Evolutionary conservation across 2,888 invertebrate genomes (phyloP).

Genomic region (Lithophane socia): DNA sequence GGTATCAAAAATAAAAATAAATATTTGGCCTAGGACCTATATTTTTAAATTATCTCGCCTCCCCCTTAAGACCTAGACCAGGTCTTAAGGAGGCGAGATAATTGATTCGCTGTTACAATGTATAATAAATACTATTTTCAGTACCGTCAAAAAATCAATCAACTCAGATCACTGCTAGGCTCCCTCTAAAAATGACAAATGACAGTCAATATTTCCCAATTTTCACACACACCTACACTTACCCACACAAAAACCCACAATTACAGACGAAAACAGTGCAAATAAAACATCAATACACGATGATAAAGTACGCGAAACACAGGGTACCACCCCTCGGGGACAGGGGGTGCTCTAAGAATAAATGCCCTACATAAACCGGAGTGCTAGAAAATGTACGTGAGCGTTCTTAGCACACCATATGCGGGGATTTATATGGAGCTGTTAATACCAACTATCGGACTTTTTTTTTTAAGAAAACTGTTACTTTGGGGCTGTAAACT

Average conservation of each 20-base stretch:
- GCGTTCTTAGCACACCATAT: conserved; percentile 87
- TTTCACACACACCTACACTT: background rate
- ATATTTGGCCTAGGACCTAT: too few species aligned
- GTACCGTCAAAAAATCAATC: background rate
- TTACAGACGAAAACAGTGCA: conserved; percentile 65
- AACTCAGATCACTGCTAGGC: too few species aligned
- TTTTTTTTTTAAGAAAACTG: background rate
- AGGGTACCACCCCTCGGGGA: conserved; percentile 76
- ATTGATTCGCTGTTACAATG: too few species aligned
- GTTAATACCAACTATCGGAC: conserved; percentile 56
- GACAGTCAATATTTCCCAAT: conserved; percentile 33
- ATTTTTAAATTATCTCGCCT: too few species aligned
- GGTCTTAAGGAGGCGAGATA: too few species aligned
- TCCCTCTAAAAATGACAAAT: background rate
- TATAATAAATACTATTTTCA: too few species aligned
- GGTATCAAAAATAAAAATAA: too few species aligned
- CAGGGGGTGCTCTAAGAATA: conserved; percentile 85
- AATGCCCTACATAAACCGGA: conserved; percentile 90
- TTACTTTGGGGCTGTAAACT: too few species aligned
- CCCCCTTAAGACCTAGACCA: too few species aligned
- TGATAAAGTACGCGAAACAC: conserved; percentile 82
- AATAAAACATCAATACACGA: conserved; percentile 79
- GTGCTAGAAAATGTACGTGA: conserved; percentile 90
- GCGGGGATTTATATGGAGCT: conserved; percentile 73
- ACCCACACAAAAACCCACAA: conserved; percentile 31